Percentiles rank a stretch among this genome's conserved stretches.
Evolutionary conservation across 2,888 invertebrate genomes (phyloP).

Genomic region (Antitype chi): DNA sequence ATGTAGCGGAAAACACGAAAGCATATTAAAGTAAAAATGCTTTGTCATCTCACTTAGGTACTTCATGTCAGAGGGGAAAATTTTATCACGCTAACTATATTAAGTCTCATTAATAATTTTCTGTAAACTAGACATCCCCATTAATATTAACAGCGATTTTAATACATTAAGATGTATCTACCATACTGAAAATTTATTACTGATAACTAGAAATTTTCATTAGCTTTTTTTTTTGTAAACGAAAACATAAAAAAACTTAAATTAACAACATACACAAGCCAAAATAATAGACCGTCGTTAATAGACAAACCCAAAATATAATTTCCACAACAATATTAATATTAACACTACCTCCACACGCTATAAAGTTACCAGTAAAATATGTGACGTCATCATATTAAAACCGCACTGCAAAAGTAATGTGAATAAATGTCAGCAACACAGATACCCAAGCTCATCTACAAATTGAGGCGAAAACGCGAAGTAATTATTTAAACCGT

Average conservation of each 20-base stretch:
- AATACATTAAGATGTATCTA: not conserved
- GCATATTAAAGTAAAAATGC: slow-evolving; percentile 63
- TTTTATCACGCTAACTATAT: slow-evolving; percentile 3
- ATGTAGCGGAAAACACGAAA: slow-evolving; percentile 73
- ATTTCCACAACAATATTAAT: slow-evolving; percentile 41
- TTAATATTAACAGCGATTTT: not conserved
- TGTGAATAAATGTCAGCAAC: slow-evolving; percentile 83
- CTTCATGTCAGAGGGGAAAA: slow-evolving; percentile 15
- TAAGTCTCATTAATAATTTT: slow-evolving; percentile 17
- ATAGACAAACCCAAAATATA: slow-evolving; percentile 15
- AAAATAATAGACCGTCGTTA: not conserved
- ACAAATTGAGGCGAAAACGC: slow-evolving; percentile 90
- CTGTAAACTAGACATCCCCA: not conserved
- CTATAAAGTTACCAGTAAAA: slow-evolving; percentile 63
- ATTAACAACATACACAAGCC: not conserved
- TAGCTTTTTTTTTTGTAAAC: not conserved
- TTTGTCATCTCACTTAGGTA: slow-evolving; percentile 42
- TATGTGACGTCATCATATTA: slow-evolving; percentile 71
- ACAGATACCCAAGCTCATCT: slow-evolving; percentile 85
- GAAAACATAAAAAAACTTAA: not conserved
- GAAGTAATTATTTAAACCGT: slow-evolving; percentile 91
- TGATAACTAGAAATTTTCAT: not conserved
- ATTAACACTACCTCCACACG: slow-evolving; percentile 54
- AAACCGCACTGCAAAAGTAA: slow-evolving; percentile 76
- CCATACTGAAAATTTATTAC: not conserved